Evolutionary conservation across 1,140 invertebrate genomes (phyloP), one percentile per base, ranked within the genome.

Genomic region (Oryctes rhinoceros): DNA sequence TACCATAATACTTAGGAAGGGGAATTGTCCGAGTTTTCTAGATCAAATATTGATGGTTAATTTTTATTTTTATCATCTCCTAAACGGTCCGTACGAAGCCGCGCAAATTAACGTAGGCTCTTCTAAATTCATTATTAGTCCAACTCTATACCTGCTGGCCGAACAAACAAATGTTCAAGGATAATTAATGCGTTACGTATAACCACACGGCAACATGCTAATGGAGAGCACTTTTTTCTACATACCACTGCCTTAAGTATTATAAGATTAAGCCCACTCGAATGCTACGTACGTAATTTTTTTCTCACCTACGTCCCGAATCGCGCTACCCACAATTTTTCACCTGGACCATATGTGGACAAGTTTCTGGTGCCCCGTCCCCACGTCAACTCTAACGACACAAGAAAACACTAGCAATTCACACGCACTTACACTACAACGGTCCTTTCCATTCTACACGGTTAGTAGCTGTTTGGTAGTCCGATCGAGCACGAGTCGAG

Each of bases 151-250:
- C 65, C 30, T 67, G 11, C 7, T 18, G n/a, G 49, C n/a, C n/a
- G 11, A 15, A n/a, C 13, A 30, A 67, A 15, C 20, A 10, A 18
- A 24, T 2, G n/a, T 67, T 67, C 65, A 67, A 67, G 65, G 65
- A 67, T 67, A 67, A 67, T 67, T 67, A 67, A 67, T 67, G 7
- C 53, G 53, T 62, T 62, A 62, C 65, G 65, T 67, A 67, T 20
- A 20, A 44, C 39, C 39, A 44, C 9, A 44, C 39, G 30, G 9
- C 65, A 18, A 67, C 65, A 67, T 24, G 65, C 65, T 67, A 67
- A 67, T 67, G 65, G 20, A 53, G 49, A 67, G 10, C 15, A 67
- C 18, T 67, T 67, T 62, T 62, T 62, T 44, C 39, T 53, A 53
- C n/a, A 53, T 30, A 30, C 24, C n/a, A 24, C 65, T 15, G 65